Evolutionary conservation across 2,888 invertebrate species (phyloP).

Genomic region (Andrena camellia): DNA sequence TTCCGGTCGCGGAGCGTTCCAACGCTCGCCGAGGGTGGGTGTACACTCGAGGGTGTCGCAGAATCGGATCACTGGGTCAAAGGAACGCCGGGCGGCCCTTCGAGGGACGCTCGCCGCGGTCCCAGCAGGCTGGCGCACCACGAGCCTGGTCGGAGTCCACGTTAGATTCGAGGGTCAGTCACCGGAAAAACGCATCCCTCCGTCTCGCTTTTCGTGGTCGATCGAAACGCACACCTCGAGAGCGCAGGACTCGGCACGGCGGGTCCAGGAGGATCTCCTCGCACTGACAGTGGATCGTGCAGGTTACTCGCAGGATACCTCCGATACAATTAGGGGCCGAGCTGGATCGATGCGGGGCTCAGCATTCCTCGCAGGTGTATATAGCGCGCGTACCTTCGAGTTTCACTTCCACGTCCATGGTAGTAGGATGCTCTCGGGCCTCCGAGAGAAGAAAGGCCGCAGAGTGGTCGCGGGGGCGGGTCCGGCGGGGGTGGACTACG

Average conservation of each 20-base stretch:
- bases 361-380: no score
- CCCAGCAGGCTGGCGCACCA: background rate
- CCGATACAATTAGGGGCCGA: no score
- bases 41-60: slow-evolving; percentile 50
- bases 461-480: background rate
- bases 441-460: background rate
- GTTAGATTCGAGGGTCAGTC: background rate
- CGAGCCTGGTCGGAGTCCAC: background rate
- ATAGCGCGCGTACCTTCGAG: background rate
- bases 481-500: background rate
- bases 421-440: background rate
- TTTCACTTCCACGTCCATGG: background rate
- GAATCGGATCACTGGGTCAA: slow-evolving; percentile 74
- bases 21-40: slow-evolving; percentile 22
- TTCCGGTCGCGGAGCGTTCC: slow-evolving; percentile 58
- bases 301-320: no score
- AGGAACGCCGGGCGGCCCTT: slow-evolving; percentile 45
- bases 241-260: slow-evolving; percentile 9
- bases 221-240: background rate
- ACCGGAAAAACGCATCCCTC: slow-evolving; percentile 1
- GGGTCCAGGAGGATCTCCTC: no score
- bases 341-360: no score
- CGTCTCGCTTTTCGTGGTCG: slow-evolving; percentile 20
- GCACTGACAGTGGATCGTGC: no score
- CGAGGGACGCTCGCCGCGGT: background rate